Percentiles rank a stretch among this genome's conserved stretches.
phyloP scores from a whole-genome alignment of 2,113 vertebrate species.

The Trematocara unimaculatum region DNA sequence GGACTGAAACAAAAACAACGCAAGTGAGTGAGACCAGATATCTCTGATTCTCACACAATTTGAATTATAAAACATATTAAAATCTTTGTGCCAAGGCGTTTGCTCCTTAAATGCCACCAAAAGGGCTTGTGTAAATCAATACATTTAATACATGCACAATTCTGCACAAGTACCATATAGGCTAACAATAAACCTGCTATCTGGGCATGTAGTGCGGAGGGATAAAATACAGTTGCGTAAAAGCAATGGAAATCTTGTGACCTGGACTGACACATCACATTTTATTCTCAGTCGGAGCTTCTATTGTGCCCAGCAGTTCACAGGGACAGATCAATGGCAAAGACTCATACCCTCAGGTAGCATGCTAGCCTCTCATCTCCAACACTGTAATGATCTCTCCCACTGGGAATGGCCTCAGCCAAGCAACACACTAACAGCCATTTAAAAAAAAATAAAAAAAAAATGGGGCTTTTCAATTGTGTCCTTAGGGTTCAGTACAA shows the following conservation, averaged over 20 bases:
- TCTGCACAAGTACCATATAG: not conserved
- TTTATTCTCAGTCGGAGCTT: not conserved
- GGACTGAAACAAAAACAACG: not conserved
- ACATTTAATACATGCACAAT: not conserved
- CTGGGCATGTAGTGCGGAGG: not conserved
- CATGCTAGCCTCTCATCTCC: slow-evolving; percentile 42
- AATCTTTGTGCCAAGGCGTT: not conserved
- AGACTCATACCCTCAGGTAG: slow-evolving; percentile 39
- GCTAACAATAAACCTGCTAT: not conserved
- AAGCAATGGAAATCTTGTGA: slow-evolving; percentile 38
- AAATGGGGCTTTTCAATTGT: slow-evolving; percentile 5
- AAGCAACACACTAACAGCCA: slow-evolving; percentile 56
- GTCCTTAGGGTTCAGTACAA: slow-evolving; percentile 35
- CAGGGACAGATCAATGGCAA: slow-evolving; percentile 49
- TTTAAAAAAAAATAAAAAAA: not conserved
- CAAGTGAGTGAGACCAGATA: not conserved
- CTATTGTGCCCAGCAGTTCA: slow-evolving; percentile 34
- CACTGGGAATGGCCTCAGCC: slow-evolving; percentile 38
- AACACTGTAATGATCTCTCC: slow-evolving; percentile 46
- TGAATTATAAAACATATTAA: not conserved
- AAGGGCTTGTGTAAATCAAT: not conserved
- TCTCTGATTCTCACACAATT: not conserved
- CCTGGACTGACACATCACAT: slow-evolving; percentile 18
- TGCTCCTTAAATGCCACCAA: not conserved
- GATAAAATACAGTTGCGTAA: not conserved